Percentiles rank a stretch among this genome's conserved stretches.
Conservation (phyloP, 2,888 invertebrate genomes). For the Willowsia nigromaculata region DNA sequence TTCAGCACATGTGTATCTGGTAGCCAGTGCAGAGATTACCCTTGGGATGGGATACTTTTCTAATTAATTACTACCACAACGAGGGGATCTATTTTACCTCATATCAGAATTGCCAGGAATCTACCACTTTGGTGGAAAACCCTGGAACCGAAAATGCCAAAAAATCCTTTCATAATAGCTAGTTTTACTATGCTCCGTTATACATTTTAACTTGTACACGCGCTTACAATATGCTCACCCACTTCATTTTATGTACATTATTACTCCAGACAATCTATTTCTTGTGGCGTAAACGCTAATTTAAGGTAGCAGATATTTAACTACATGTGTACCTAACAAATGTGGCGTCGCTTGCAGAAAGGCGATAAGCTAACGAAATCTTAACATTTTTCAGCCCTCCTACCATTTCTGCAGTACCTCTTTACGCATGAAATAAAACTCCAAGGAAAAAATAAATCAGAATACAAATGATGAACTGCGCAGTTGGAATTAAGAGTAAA, state of each 20-base stretch:
- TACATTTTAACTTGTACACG: too few species aligned
- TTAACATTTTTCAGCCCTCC: background rate
- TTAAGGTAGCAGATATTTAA: background rate
- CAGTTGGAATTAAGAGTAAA: slow-evolving; percentile 42
- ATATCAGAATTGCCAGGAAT: background rate
- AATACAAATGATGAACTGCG: slow-evolving; percentile 38
- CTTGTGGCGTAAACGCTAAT: background rate
- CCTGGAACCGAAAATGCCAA: background rate
- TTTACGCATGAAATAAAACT: background rate
- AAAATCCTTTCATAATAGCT: slow-evolving; percentile 6
- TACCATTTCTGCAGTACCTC: background rate
- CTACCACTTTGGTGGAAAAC: background rate
- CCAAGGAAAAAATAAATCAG: slow-evolving; percentile 36
- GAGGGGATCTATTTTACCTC: background rate
- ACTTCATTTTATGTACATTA: too few species aligned
- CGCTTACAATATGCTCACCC: background rate
- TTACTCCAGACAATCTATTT: too few species aligned
- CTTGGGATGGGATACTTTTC: slow-evolving; percentile 47
- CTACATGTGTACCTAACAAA: background rate
- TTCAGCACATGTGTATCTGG: slow-evolving; percentile 23
- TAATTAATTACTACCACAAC: slow-evolving; percentile 50
- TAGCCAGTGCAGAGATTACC: slow-evolving; percentile 50
- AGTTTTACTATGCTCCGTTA: too few species aligned
- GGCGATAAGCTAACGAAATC: slow-evolving; percentile 15
- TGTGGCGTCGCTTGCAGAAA: slow-evolving; percentile 24